These are phyloP conservation scores for Epizoanthus illoricatus DNA, from an alignment of 92 coral and sea anemone genomes.

Conservation along the genomic window DNA sequence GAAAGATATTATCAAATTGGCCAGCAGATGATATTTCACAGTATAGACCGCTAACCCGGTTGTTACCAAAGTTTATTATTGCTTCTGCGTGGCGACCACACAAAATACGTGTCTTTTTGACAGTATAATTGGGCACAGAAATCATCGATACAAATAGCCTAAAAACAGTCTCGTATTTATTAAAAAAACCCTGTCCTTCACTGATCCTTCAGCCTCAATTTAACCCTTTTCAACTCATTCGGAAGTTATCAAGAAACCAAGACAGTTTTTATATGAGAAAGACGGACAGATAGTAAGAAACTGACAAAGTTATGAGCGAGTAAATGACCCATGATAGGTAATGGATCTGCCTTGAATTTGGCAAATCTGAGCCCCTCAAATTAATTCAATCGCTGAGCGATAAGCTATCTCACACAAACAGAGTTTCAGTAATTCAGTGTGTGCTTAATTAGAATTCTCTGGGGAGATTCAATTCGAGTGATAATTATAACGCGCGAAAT, in stretches of 20 bases:
- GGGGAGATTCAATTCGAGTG: slow-evolving; percentile 53
- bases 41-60: neutral
- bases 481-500: slow-evolving; percentile 67
- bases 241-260: neutral
- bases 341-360: slow-evolving; percentile 22
- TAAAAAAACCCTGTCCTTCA: neutral
- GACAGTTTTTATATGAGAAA: slow-evolving; percentile 37
- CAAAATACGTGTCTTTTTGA: neutral
- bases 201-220: neutral
- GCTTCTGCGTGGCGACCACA: neutral
- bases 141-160: neutral
- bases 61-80: neutral
- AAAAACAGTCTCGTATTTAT: neutral
- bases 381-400: slow-evolving; percentile 33
- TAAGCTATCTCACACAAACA: slow-evolving; percentile 44
- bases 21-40: slow-evolving; percentile 3
- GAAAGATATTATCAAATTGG: slow-evolving; percentile 7
- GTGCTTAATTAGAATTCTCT: slow-evolving; percentile 18
- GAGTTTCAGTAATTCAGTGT: neutral
- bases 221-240: neutral
- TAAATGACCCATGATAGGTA: slow-evolving; percentile 15
- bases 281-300: neutral
- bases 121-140: neutral
- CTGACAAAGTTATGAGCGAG: slow-evolving; percentile 11
- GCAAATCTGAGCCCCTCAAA: slow-evolving; percentile 24